phyloP scores from a whole-genome alignment of 2,888 invertebrate genomes.

The Calameuta pallipes region DNA sequence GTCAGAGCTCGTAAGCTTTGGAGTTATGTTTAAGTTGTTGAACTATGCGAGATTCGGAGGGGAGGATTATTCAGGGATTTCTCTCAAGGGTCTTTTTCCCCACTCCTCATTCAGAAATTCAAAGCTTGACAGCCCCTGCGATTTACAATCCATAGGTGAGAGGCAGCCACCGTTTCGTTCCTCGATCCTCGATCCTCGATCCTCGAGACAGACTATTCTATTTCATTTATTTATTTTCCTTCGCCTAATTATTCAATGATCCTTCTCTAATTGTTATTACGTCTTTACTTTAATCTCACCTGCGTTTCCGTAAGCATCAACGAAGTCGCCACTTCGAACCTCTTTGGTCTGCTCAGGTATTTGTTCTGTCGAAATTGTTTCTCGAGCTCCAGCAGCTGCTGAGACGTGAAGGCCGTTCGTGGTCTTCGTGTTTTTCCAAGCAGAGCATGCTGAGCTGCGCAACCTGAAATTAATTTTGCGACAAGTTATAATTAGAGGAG shows the following conservation, averaged over 20 bases:
- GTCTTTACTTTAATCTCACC: slow-evolving; percentile 69
- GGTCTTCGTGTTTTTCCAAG: slow-evolving; percentile 91
- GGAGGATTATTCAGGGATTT: slow-evolving; percentile 52
- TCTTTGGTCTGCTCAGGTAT: slow-evolving; percentile 96
- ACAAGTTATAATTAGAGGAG: slow-evolving; percentile 21
- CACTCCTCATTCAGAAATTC: slow-evolving; percentile 11
- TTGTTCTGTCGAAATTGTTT: slow-evolving; percentile 99
- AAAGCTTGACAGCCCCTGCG: background rate
- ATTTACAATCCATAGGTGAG: background rate
- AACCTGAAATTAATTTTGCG: slow-evolving; percentile 63
- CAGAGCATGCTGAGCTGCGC: slow-evolving; percentile 79
- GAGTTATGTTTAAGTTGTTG: slow-evolving; percentile 64
- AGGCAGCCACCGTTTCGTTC: too few species aligned
- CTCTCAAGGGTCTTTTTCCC: slow-evolving; percentile 42
- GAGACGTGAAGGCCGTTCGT: slow-evolving; percentile 97
- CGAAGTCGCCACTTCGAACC: slow-evolving; percentile 98
- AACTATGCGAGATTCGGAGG: slow-evolving; percentile 47
- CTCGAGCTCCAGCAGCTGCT: slow-evolving; percentile 96
- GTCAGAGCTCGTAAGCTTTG: slow-evolving; percentile 60
- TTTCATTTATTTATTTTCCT: background rate
- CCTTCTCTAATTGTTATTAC: background rate
- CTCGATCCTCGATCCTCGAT: background rate
- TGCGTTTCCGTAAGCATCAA: slow-evolving; percentile 98
- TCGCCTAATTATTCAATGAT: background rate
- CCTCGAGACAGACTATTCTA: background rate